Percentiles rank a stretch among this genome's conserved stretches.
phyloP scores from a whole-genome alignment of 2,113 vertebrate species.

The Catharus fuscescens region DNA sequence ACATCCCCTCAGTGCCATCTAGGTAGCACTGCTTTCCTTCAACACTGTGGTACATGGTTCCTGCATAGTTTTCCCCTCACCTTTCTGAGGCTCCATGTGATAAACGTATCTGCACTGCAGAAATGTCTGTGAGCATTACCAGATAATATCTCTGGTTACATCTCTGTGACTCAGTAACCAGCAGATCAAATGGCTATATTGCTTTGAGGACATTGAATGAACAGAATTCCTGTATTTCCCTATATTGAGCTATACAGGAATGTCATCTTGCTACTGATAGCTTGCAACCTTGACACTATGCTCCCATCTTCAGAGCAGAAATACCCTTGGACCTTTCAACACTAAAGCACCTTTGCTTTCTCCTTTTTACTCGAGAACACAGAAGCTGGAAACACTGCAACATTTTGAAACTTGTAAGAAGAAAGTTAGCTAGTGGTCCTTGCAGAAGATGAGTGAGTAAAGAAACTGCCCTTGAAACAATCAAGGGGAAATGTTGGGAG shows the following conservation, averaged over 20 bases:
- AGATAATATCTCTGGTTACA: neutral
- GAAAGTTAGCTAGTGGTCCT: neutral
- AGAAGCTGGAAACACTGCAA: neutral
- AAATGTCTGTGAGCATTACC: neutral
- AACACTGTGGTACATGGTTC: fast-evolving
- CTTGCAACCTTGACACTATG: neutral
- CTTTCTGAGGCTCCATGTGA: neutral
- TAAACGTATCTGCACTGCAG: neutral
- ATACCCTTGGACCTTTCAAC: neutral
- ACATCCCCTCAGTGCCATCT: neutral
- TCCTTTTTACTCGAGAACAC: neutral
- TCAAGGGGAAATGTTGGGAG: neutral
- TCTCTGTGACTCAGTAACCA: neutral
- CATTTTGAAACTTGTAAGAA: neutral
- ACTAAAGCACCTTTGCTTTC: neutral
- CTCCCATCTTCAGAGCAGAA: neutral
- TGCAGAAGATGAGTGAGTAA: neutral
- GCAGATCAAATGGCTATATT: neutral
- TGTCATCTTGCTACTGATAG: neutral
- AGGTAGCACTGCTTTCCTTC: neutral
- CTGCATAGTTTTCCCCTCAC: neutral
- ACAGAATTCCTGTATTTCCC: neutral
- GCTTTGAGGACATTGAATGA: neutral
- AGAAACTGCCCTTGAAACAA: neutral
- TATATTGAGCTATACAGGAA: neutral